Evolutionary conservation across 2,797 vertebrate species (phyloP).

Genomic region (Melanotaenia maccullochi): DNA sequence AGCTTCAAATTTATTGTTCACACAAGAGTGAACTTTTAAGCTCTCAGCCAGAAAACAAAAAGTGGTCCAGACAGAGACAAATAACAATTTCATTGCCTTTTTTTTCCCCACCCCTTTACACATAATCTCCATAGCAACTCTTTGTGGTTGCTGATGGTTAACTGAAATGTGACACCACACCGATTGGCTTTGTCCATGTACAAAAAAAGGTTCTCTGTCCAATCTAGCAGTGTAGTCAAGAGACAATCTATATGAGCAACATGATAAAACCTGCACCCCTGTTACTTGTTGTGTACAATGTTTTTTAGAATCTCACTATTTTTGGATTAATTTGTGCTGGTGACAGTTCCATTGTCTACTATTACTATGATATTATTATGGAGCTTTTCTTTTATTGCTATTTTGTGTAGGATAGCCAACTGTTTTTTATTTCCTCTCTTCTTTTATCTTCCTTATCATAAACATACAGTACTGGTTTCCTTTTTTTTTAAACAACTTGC

Average conservation of each 20-base stretch:
- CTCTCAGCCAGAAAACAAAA: slow-evolving; percentile 1
- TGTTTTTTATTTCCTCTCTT: slow-evolving; percentile 72
- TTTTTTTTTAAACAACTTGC: slow-evolving; percentile 89
- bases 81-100: not conserved
- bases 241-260: slow-evolving; percentile 90
- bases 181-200: slow-evolving; percentile 72
- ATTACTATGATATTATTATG: slow-evolving; percentile 81
- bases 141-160: slow-evolving; percentile 54
- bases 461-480: slow-evolving; percentile 86
- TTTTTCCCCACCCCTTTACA: slow-evolving; percentile 8
- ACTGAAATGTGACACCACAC: slow-evolving; percentile 72
- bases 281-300: slow-evolving; percentile 89
- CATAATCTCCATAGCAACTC: slow-evolving; percentile 25
- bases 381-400: slow-evolving; percentile 82
- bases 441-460: slow-evolving; percentile 83
- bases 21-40: not conserved
- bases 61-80: too few species aligned
- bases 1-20: not conserved
- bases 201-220: slow-evolving; percentile 78
- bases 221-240: slow-evolving; percentile 75
- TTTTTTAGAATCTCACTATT: slow-evolving; percentile 89
- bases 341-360: slow-evolving; percentile 91
- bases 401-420: slow-evolving; percentile 83
- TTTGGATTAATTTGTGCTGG: slow-evolving; percentile 95
- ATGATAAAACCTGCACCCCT: slow-evolving; percentile 78